Evolutionary conservation across 2,113 vertebrate species (phyloP), one percentile per base, ranked within the genome.

Genomic region (Neolamprologus cancellatus): DNA sequence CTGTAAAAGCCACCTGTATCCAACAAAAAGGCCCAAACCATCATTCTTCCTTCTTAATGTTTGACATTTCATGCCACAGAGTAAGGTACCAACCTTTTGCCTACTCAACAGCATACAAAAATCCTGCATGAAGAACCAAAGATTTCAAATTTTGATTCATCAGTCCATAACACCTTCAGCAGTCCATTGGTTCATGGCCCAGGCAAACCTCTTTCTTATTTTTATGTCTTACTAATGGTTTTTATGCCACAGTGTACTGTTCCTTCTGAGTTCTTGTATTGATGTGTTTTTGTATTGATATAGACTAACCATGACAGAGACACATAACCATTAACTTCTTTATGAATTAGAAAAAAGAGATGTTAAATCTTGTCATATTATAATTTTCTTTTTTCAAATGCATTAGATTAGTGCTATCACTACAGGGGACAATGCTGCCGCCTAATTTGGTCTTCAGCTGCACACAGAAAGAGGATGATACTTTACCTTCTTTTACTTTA

Each of bases 361-460:
- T 20, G n/a, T 3, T 53, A 53, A 53, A 53, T 53, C 50, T 53
- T 53, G 50, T 52, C 9, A 1, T 11, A 52, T 52, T 52, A 46
- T 46, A 4, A 15, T 46, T 46, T 44, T 44, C 13, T 46, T 46
- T 46, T 46, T 46, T 46, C 44, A 46, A 7, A 46, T 46, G 14
- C 14, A 46, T 46, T 46, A 46, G 44, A 46, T 46, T 46, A 46
- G 3, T 46, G 44, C 44, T 46, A 46, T 46, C 44, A 46, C 44
- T 46, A 7, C 0, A 46, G 44, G 44, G 14, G 14, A 17, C 14
- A 1, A 17, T 46, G 44, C 14, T 46, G 44, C 44, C 6, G 0
- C 44, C 44, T 46, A 17, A 46, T 46, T 17, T 46, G 44, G 44
- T 46, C 6, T 17, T 46, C 3, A 46, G 14, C 44, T 46, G 14